A percentile compares a stretch with the other conserved stretches of the same genome.
phyloP scores from a whole-genome alignment of 1,140 invertebrate species.

The Episyrphus balteatus region DNA sequence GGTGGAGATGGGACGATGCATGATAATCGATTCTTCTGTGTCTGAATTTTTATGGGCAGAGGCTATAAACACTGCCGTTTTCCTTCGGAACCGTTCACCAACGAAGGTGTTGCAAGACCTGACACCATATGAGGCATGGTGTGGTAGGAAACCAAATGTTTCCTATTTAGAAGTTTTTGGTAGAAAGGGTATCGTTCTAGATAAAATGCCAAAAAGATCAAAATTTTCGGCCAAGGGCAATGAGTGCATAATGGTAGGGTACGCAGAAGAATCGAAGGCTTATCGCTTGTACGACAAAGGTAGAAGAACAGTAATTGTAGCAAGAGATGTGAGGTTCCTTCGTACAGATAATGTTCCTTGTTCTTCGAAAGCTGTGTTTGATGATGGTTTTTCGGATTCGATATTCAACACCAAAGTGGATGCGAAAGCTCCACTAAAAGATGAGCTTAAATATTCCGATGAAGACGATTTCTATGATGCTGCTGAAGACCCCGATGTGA shows the following conservation, averaged over 20 bases:
- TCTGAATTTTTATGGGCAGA: conserved; percentile 38
- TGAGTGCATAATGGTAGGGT: conserved; percentile 1
- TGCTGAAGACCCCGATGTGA: not conserved
- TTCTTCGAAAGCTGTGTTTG: not conserved
- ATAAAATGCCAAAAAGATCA: conserved; percentile 21
- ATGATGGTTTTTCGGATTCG: too few relatives aligned
- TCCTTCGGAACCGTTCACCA: conserved; percentile 1
- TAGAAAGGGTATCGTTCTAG: conserved; percentile 16
- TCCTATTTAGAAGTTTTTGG: conserved; percentile 25
- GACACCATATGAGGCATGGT: conserved; percentile 3
- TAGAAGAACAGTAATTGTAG: not conserved
- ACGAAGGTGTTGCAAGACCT: not conserved
- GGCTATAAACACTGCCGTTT: conserved; percentile 25
- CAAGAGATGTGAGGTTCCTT: not conserved
- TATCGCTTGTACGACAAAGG: not conserved
- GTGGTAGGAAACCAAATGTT: conserved; percentile 14
- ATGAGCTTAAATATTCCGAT: not conserved
- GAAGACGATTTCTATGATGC: not conserved
- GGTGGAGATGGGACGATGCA: conserved; percentile 5
- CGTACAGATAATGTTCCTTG: not conserved
- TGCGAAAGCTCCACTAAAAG: not conserved
- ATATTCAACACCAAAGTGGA: too few relatives aligned
- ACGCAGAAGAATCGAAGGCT: not conserved
- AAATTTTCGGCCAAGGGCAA: conserved; percentile 7
- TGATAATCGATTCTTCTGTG: conserved; percentile 11